Conservation (phyloP, 1,140 invertebrate genomes). For the Oscheius sp. region DNA sequence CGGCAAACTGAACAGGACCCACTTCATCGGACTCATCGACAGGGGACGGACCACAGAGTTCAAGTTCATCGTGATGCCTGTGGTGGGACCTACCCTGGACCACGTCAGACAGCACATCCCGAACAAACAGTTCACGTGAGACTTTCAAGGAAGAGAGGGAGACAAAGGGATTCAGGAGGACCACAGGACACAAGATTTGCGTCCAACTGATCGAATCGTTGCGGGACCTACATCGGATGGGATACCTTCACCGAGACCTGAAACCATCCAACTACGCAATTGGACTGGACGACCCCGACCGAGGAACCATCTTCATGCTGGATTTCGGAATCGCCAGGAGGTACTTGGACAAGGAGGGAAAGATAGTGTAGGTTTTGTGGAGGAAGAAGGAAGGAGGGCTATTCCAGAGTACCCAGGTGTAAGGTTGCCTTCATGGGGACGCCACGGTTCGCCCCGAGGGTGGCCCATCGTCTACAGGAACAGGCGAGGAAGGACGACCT, state of each 20-base stretch:
- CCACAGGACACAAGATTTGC: not conserved
- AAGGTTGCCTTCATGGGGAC: slow-evolving; percentile 6
- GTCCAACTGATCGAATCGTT: not conserved
- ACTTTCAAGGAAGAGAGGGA: not conserved
- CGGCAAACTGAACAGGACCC: not conserved
- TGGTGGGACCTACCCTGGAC: not conserved
- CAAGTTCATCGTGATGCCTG: slow-evolving; percentile 10
- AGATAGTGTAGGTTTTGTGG: not conserved
- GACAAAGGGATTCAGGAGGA: not conserved
- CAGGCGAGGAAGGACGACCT: slow-evolving; percentile 11
- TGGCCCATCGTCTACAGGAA: slow-evolving; percentile 2
- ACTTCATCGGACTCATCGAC: not conserved
- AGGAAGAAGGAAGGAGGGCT: not conserved
- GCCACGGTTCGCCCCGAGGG: slow-evolving; percentile 14
- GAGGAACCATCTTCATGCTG: not conserved
- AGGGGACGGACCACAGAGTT: not conserved
- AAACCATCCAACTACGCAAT: not conserved
- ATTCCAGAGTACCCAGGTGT: not conserved
- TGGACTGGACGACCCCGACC: not conserved
- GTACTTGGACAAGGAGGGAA: not conserved
- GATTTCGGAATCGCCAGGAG: slow-evolving; percentile 2
- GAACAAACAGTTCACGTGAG: not conserved
- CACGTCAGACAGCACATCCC: not conserved
- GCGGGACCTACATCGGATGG: not conserved
- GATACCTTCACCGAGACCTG: not conserved